phyloP scores from a whole-genome alignment of 64 coral and sea anemone genomes.

The Actinia tenebrosa region DNA sequence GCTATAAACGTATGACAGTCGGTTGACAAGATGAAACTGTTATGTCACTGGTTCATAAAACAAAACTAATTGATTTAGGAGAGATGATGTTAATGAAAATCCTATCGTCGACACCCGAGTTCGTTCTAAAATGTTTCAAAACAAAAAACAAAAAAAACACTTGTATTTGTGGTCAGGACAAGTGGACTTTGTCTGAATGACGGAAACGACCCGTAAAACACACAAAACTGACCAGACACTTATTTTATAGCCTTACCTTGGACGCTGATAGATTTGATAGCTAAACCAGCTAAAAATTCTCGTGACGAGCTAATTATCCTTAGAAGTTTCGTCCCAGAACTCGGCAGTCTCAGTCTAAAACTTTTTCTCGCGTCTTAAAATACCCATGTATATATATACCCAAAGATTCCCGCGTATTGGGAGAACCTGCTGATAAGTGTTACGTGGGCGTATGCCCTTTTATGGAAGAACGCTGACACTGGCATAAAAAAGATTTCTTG shows the following conservation, averaged over 20 bases:
- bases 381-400: background rate
- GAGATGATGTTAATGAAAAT: no score
- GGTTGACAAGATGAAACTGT: no score
- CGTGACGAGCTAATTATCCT: no score
- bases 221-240: background rate
- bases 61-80: no score
- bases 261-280: no score
- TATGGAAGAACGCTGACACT: background rate
- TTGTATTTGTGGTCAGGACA: background rate
- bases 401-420: background rate
- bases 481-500: background rate
- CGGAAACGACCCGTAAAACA: background rate
- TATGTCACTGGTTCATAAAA: no score
- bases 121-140: background rate
- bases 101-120: no score
- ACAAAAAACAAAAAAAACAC: no score
- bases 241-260: background rate
- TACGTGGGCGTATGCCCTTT: background rate
- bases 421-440: background rate
- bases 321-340: no score
- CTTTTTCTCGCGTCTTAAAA: background rate
- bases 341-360: background rate
- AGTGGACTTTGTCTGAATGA: background rate
- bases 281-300: no score
- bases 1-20: no score